Percentiles rank a stretch among this genome's conserved stretches.
phyloP scores from a whole-genome alignment of 1,140 invertebrate genomes.

The Hesperophylax magnus region DNA sequence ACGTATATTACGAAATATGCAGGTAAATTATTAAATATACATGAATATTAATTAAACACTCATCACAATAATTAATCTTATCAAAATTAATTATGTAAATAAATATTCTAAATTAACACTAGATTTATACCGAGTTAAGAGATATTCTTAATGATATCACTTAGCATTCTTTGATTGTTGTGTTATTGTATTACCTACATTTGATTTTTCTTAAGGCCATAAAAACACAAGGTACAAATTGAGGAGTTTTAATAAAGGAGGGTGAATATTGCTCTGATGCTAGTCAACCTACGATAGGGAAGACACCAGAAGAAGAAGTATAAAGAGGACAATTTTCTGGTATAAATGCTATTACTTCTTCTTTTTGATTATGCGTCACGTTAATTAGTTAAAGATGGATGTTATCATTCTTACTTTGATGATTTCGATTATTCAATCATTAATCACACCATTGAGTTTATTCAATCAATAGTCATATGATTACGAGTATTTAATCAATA shows the following conservation, averaged over 20 bases:
- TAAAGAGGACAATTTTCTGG: background rate
- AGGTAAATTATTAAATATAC: background rate
- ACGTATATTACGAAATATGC: background rate
- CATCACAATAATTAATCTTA: background rate
- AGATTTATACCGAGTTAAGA: background rate
- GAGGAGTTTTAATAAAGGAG: background rate
- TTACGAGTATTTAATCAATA: too few relatives aligned
- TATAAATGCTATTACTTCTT: background rate
- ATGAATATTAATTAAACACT: background rate
- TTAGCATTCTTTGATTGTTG: constrained; percentile 1
- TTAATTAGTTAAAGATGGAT: background rate
- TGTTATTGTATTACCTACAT: background rate
- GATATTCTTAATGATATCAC: constrained; percentile 1
- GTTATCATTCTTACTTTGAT: background rate
- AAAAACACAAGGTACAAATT: background rate
- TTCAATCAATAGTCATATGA: too few relatives aligned
- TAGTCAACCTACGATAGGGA: too few relatives aligned
- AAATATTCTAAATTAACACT: too few relatives aligned
- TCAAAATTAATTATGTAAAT: background rate
- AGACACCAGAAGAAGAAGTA: too few relatives aligned
- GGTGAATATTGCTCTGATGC: background rate
- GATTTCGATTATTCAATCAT: too few relatives aligned
- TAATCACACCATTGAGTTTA: too few relatives aligned
- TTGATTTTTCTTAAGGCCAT: background rate
- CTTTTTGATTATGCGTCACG: background rate